These are phyloP conservation scores for Myripristis jacobus DNA, from an alignment of 2,797 vertebrate species.

Conservation along the genomic window DNA sequence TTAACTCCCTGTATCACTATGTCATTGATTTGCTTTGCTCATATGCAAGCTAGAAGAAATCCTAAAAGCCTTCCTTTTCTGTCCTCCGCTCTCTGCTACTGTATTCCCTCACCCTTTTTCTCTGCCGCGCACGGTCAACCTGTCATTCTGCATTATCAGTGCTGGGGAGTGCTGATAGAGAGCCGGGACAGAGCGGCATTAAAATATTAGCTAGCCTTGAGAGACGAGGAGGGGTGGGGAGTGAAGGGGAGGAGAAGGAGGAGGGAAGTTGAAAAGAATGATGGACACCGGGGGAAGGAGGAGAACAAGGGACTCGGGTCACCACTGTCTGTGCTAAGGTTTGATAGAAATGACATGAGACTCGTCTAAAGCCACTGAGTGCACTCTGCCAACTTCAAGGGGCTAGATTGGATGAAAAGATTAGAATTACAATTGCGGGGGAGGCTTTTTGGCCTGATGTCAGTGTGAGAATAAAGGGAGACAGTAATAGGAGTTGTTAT, in stretches of 20 bases:
- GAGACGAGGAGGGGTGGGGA: constrained; percentile 31
- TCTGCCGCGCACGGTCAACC: constrained; percentile 58
- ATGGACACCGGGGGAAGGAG: constrained; percentile 27
- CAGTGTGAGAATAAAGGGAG: constrained; percentile 29
- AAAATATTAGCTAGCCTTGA: constrained; percentile 63
- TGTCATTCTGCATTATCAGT: constrained; percentile 71
- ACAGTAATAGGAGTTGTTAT: constrained; percentile 53
- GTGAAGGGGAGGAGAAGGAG: background rate
- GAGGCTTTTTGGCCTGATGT: constrained; percentile 21
- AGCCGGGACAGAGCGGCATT: constrained; percentile 52
- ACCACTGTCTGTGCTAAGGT: constrained; percentile 29
- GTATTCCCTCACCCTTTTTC: constrained; percentile 38
- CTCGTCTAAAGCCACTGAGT: constrained; percentile 39
- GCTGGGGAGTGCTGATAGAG: constrained; percentile 63
- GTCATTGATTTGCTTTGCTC: constrained; percentile 72
- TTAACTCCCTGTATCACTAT: constrained; percentile 61
- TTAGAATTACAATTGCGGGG: constrained; percentile 44
- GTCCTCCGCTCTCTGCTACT: constrained; percentile 19
- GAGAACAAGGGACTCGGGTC: constrained; percentile 50
- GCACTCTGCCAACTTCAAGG: constrained; percentile 39
- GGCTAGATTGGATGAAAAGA: constrained; percentile 54
- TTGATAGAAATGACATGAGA: constrained; percentile 63
- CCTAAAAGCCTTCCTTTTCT: constrained; percentile 46
- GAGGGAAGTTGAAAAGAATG: constrained; percentile 29
- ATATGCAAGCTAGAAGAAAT: constrained; percentile 62